Base-by-base conservation (phyloP, 2,113 vertebrate genomes). In the Vanacampus margaritifer region DNA sequence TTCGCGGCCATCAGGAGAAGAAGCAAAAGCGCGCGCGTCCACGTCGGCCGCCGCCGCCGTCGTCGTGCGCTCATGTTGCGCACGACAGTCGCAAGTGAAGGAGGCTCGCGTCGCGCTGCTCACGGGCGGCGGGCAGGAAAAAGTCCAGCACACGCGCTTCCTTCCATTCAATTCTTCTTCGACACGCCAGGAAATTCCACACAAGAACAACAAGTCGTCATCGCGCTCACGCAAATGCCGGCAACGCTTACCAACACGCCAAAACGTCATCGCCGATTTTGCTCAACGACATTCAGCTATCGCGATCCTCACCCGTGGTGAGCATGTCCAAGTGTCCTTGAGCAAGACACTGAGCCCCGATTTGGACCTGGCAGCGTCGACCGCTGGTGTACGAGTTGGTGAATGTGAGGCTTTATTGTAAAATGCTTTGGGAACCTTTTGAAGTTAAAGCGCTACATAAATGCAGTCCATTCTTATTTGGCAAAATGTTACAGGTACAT, bases 181-280 rank as follows among this genome's bases (percentile, higher is more conserved):
- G 39, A 62, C 37, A 43, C n/a, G 60, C 6, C 60, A 62, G 60
- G 60, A 62, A 62, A 62, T 62, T 26, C 60, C 60, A 62, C 12
- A 9, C 5, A 43, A 39, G 35, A 37, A 19, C 51, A n/a, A n/a
- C n/a, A 32, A 4, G 28, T 32, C 28, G 28, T 32, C 8, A 16
- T 14, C n/a, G 3, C 37, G 19, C 60, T 43, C 60, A 5, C 57
- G 11, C 57, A 5, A 11, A 12, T 1, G 13, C 2, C 26, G 28
- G 5, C 24, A 3, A 23, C 59, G 24, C 24, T 24, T 58, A 3
- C 23, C 23, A 43, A 43, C 5, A 46, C 43, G 6, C 14, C 14
- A 39, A 46, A 14, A 19, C 43, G 6, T 32, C 28, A 5, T 37
- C 37, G 37, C 6, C 1, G n/a, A n/a, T n/a, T n/a, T n/a, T n/a